Evolutionary conservation across 2,113 vertebrate species (phyloP), one percentile per base, ranked within the genome.

Genomic region (Lepus americanus): DNA sequence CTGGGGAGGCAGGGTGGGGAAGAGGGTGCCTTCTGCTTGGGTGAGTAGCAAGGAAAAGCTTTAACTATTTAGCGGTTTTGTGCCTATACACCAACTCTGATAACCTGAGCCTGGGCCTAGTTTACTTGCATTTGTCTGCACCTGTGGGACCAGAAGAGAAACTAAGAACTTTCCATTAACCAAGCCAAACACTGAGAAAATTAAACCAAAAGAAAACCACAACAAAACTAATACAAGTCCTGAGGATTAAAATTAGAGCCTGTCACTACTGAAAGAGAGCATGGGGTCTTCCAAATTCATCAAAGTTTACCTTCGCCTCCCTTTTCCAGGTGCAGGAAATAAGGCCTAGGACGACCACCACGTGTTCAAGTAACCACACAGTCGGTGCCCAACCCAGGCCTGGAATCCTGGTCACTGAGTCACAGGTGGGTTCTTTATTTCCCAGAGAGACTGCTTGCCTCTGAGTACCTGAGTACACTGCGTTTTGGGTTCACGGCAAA

Each of bases 121-220:
- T 67, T 86, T 63, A 3, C 29, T 19, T 49, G n/a, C 49, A 13
- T 82, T 12, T 31, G 5, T 55, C 53, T 67, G 25, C 20, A 20
- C 36, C 25, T 9, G 3, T 55, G 25, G 53, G 86, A n/a, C 44
- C 70, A 51, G 76, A 87, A 80, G 49, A 79, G 23, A 82, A 44
- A 20, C 70, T 44, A 11, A 72, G 53, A 63, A 73, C 44, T 44
- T 82, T 74, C 63, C 39, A 44, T 89, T 63, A 94, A 69, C 70
- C 49, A 79, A 90, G 55, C n/a, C 66, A 73, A 49, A 94, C 55
- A 72, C 70, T 33, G 67, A 91, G 78, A 22, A 79, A 96, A 29
- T 55, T 53, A 81, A 70, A 29, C 5, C 51, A 20, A 83, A 66
- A 87, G 61, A 63, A 39, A 93, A 85, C 16, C 64, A n/a, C 17